Percentiles rank a stretch among this genome's conserved stretches.
Evolutionary conservation across 2,113 vertebrate genomes (phyloP).

Genomic region (Genyomyrus donnyi): DNA sequence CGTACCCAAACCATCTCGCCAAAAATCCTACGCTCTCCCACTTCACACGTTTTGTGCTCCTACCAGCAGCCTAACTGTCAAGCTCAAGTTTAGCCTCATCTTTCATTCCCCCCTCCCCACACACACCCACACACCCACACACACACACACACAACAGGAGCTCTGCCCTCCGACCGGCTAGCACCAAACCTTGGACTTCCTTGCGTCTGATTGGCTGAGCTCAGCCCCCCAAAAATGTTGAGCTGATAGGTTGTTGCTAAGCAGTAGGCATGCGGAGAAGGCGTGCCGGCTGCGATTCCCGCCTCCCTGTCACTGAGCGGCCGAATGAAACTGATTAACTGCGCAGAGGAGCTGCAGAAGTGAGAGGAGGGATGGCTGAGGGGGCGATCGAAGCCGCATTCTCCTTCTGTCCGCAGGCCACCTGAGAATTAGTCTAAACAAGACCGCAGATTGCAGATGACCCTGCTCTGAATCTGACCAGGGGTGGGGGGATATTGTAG

Average conservation of each 20-base stretch:
- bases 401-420: neutral
- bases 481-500: neutral
- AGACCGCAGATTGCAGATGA: neutral
- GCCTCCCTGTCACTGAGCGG: slow-evolving; percentile 3
- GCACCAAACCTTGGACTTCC: slow-evolving; percentile 29
- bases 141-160: neutral
- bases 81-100: neutral
- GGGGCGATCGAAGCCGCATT: neutral
- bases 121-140: neutral
- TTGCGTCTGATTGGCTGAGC: slow-evolving; percentile 47
- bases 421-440: neutral
- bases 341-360: neutral
- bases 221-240: slow-evolving; percentile 49
- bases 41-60: neutral
- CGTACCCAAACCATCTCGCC: neutral
- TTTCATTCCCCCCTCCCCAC: neutral
- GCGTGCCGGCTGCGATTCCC: slow-evolving; percentile 28
- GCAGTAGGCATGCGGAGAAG: slow-evolving; percentile 53
- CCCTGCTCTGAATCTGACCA: neutral
- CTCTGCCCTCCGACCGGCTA: slow-evolving; percentile 6
- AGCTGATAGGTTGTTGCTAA: slow-evolving; percentile 67
- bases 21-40: neutral
- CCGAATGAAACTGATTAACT: neutral
- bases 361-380: neutral
- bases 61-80: neutral